phyloP scores from a whole-genome alignment of 2,888 invertebrate species.

The Cremastinae sp. region DNA sequence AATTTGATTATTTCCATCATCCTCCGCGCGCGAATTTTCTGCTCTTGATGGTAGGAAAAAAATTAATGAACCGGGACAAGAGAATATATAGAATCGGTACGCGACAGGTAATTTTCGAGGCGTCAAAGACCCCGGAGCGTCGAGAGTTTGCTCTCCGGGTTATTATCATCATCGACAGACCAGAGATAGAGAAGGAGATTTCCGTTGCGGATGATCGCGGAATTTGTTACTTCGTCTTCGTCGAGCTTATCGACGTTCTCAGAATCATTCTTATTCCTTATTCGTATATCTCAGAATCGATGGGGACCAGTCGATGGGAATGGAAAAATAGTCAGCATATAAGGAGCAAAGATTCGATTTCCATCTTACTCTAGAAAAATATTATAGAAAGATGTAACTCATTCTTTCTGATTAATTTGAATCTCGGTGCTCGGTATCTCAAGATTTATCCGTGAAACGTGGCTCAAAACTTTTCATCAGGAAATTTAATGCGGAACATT shows the following conservation, averaged over 20 bases:
- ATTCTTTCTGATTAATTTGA: too few relatives aligned
- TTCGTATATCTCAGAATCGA: constrained; percentile 9
- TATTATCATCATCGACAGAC: constrained; percentile 32
- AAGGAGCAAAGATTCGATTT: constrained; percentile 17
- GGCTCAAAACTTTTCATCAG: too few relatives aligned
- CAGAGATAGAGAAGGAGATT: constrained; percentile 16
- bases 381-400: neutral
- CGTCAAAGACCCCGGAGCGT: constrained; percentile 46
- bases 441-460: neutral
- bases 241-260: constrained; percentile 7
- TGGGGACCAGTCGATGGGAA: neutral
- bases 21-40: constrained; percentile 37
- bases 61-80: constrained; percentile 54
- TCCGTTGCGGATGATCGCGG: constrained; percentile 47
- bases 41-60: constrained; percentile 24
- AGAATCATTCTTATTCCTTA: constrained; percentile 27
- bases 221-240: constrained; percentile 31
- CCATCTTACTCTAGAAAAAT: constrained; percentile 39
- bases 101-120: constrained; percentile 35
- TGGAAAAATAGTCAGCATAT: neutral
- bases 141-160: constrained; percentile 21
- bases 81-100: constrained; percentile 20
- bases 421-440: too few relatives aligned
- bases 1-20: too few relatives aligned
- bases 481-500: too few relatives aligned